Evolutionary conservation across 30 jellyfish, hydroid and myxozoan genomes (phyloP).

Genomic region (Clytia hemisphaerica): DNA sequence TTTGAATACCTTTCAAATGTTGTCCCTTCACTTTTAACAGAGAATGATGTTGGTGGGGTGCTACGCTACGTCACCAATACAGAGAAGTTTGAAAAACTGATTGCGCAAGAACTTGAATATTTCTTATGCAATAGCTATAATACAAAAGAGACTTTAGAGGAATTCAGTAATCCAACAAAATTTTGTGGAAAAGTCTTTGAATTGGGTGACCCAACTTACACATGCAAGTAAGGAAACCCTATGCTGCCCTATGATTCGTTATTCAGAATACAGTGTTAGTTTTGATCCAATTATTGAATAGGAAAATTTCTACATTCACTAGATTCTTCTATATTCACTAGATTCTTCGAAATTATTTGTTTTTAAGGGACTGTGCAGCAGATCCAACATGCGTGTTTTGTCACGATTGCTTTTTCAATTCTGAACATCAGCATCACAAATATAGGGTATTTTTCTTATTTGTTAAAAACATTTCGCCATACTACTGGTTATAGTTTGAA

Average conservation of each 20-base stretch:
- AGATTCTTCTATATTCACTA: too few species aligned
- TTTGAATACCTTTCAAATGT: neutral
- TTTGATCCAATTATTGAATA: neutral
- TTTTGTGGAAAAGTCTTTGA: conserved; percentile 75
- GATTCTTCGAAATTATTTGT: too few species aligned
- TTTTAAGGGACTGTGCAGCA: conserved; percentile 87
- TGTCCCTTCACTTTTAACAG: conserved; percentile 12
- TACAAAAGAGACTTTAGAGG: conserved; percentile 26
- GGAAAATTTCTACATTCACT: neutral
- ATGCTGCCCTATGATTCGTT: neutral
- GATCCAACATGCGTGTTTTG: conserved; percentile 98
- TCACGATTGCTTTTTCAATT: conserved; percentile 67
- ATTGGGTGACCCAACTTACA: conserved; percentile 91
- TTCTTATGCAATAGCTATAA: conserved; percentile 65
- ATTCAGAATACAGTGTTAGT: too few species aligned
- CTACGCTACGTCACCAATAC: conserved; percentile 35
- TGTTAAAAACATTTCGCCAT: too few species aligned
- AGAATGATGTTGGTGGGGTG: conserved; percentile 26
- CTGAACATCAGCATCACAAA: conserved; percentile 63
- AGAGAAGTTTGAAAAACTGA: conserved; percentile 23
- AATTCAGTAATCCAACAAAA: conserved; percentile 47
- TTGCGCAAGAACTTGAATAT: conserved; percentile 43
- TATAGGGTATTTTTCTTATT: too few species aligned
- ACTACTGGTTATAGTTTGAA: neutral
- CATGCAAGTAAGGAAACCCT: conserved; percentile 70